A percentile compares a stretch with the other conserved stretches of the same genome.
These are phyloP conservation scores for Cephus cinctus DNA, from an alignment of 1,140 invertebrate genomes.

Conservation along the genomic window DNA sequence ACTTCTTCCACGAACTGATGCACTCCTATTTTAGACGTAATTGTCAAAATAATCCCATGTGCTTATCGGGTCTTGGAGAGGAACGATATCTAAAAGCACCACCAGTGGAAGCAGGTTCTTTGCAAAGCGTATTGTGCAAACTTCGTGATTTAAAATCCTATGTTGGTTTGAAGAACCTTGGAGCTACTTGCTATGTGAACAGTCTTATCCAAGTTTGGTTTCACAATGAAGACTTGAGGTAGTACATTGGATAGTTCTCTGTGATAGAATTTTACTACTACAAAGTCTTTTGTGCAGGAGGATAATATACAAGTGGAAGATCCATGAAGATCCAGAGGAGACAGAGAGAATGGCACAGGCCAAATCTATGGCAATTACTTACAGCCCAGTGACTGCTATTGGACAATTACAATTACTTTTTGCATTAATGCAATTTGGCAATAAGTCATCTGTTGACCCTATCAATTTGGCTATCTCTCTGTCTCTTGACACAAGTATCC, in stretches of 20 bases:
- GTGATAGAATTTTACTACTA: not conserved
- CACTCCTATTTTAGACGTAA: too few relatives aligned
- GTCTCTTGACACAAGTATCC: constrained; percentile 65
- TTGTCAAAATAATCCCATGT: constrained; percentile 67
- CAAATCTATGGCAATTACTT: too few relatives aligned
- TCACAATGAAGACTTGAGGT: constrained; percentile 67
- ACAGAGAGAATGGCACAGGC: constrained; percentile 32
- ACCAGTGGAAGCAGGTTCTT: constrained; percentile 43
- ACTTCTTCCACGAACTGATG: too few relatives aligned
- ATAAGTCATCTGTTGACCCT: constrained; percentile 63
- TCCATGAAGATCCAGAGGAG: constrained; percentile 56
- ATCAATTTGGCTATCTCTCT: constrained; percentile 63
- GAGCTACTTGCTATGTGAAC: constrained; percentile 75
- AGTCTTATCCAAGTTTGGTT: constrained; percentile 74
- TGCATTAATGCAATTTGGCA: constrained; percentile 65
- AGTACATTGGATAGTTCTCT: constrained; percentile 2
- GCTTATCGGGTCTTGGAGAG: constrained; percentile 65
- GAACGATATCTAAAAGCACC: constrained; percentile 51
- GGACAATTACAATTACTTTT: constrained; percentile 70
- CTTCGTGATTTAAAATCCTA: constrained; percentile 54
- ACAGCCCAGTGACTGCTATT: constrained; percentile 52
- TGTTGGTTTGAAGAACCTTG: constrained; percentile 71
- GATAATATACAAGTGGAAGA: constrained; percentile 66
- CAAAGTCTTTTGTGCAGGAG: constrained; percentile 43
- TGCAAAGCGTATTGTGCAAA: constrained; percentile 59